Evolutionary conservation across 2,888 invertebrate genomes (phyloP), one percentile per base, ranked within the genome.

Genomic region (Chaitophorus viminalis): DNA sequence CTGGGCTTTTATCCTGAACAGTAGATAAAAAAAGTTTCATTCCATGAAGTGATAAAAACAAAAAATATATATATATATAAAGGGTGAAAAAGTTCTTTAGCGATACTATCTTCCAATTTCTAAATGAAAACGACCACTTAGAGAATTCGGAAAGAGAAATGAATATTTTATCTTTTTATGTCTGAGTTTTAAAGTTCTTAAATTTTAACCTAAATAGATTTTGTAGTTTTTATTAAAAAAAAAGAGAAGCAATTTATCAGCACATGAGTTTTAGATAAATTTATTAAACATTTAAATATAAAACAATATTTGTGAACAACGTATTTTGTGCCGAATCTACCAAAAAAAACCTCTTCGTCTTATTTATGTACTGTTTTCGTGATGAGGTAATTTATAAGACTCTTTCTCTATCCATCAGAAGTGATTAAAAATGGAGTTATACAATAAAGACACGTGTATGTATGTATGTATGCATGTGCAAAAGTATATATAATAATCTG

Each of bases 111-210:
- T 60, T 75, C 8, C 39, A 39, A 75, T 83, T 65, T 75, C 29
- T 39, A 65, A 83, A 83, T 75, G 39, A n/a, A 75, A 83, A 83
- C 60, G 25, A 75, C 39, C 74, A 83, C 29, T 75, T 25, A 76
- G 25, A 75, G 21, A 31, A 31, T 75, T 46, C 29, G 9, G 60
- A 36, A 75, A 54, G 39, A 14, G 14, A 83, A 65, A 83, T 75
- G 60, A 29, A 54, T 46, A 25, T 39, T 75, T 83, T 75, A 65
- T 65, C 60, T 65, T 74, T 74, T 74, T 25, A n/a, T 74, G 25
- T 25, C 21, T 29, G 70, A 70, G 70, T 70, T 70, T 31, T 70
- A 29, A 29, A 29, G 9, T 65, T 65, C 11, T 9, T n/a, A 65
- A n/a, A 17, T 70, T 31, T 70, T 17, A 68, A 31, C 31, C 2